Evolutionary conservation across 2,113 vertebrate genomes (phyloP), one percentile per base, ranked within the genome.

Genomic region (Sialia sialis): DNA sequence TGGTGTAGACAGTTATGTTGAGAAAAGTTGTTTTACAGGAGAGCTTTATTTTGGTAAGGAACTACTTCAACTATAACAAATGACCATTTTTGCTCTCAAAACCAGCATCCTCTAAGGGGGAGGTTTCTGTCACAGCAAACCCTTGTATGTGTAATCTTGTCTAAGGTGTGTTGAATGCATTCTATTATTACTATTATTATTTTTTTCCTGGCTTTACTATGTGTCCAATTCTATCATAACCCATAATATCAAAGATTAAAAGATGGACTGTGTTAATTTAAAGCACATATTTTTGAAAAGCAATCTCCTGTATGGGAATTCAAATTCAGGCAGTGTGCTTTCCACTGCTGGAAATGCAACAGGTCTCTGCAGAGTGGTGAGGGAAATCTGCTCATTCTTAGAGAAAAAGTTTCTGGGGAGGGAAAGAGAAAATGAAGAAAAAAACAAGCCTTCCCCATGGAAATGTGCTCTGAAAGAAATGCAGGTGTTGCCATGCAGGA

Each of bases 401-500:
- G 59, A 94, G 78, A 96, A 96, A 93, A 87, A 84, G 82, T 96
- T 97, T 97, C 82, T 93, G 78, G 89, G 62, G 46, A 84, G 18
- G n/a, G 16, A 3, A 26, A 51, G 69, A 41, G 64, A 52, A 48
- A 39, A 29, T 3, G 4, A 46, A 94, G 87, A 56, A 74, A 51
- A 89, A 87, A 95, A 26, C 51, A 90, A 80, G 70, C 60, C 52
- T 66, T 77, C 66, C 68, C 69, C 32, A 70, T 72, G 55, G 87
- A 96, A 95, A 92, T 59, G 52, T 78, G 32, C 73, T 87, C 67
- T 91, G 80, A 89, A 94, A 97, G 82, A 95, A 97, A 90, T 84
- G 93, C 96, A 97, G 96, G 97, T 98, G 94, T 95, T 90, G 79
- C 82, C 89, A 67, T 9, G 55, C 73, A 94, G 95, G 96, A 91